Evolutionary conservation across 2,113 vertebrate genomes (phyloP).

Genomic region (Rallus limicola): DNA sequence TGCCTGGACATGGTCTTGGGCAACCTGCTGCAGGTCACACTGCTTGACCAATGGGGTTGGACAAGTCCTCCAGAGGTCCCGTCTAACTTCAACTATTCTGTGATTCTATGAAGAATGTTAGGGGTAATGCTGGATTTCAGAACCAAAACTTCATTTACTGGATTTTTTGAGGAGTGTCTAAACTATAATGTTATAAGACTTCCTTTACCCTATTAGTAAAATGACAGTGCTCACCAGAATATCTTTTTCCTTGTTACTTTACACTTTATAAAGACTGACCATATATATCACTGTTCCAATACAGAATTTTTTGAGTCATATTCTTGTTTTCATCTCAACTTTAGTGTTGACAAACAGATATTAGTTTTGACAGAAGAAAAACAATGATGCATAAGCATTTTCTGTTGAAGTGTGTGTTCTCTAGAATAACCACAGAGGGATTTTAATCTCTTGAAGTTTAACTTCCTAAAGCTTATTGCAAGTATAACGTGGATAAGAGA

Average conservation of each 20-base stretch:
- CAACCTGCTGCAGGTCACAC: not conserved
- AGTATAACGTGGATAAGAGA: slow-evolving; percentile 46
- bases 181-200: not conserved
- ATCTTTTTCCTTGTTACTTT: not conserved
- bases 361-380: not conserved
- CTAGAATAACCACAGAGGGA: slow-evolving; percentile 31
- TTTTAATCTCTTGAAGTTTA: slow-evolving; percentile 61
- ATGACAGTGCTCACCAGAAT: not conserved
- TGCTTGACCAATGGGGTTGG: not conserved
- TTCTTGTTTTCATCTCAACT: not conserved
- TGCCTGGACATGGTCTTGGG: not conserved
- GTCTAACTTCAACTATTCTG: fast-evolving
- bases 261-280: not conserved
- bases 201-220: not conserved
- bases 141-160: not conserved
- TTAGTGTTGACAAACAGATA: not conserved
- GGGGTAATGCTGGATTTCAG: not conserved
- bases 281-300: not conserved
- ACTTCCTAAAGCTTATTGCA: slow-evolving; percentile 53
- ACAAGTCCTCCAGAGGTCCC: not conserved
- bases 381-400: not conserved
- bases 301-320: not conserved
- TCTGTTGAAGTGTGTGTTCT: not conserved
- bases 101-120: not conserved
- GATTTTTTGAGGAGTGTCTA: not conserved